Conservation (phyloP, 2,113 vertebrate species). For the Ibidorhyncha struthersii region DNA sequence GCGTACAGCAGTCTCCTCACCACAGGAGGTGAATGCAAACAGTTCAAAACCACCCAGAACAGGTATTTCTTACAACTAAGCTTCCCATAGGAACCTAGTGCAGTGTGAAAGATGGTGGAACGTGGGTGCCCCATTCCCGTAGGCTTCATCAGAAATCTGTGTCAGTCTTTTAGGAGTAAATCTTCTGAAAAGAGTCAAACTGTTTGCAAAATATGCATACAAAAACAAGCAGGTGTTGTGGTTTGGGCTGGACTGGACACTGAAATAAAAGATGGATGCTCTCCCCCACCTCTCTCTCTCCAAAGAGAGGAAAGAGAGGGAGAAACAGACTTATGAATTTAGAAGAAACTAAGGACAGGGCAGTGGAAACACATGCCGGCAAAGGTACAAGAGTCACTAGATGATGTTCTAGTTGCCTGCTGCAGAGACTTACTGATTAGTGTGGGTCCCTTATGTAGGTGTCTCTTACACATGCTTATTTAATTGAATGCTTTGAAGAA, state of each 20-base stretch:
- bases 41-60: background rate
- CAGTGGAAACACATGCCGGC: background rate
- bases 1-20: background rate
- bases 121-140: background rate
- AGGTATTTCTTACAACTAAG: background rate
- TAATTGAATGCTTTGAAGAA: background rate
- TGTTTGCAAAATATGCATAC: background rate
- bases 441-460: background rate
- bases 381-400: background rate
- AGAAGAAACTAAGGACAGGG: no score
- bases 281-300: no score
- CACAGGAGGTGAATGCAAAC: background rate
- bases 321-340: no score
- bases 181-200: background rate
- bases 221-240: background rate
- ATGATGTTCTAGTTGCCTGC: background rate
- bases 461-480: background rate
- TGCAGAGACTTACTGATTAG: background rate
- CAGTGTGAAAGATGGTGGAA: background rate
- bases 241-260: no score
- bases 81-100: background rate
- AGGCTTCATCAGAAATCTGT: background rate
- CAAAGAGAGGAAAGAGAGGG: no score
- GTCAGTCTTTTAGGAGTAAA: background rate
- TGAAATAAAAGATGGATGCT: no score